Evolutionary conservation across 2,113 vertebrate species (phyloP), one percentile per base, ranked within the genome.

Genomic region (Pedetes capensis): DNA sequence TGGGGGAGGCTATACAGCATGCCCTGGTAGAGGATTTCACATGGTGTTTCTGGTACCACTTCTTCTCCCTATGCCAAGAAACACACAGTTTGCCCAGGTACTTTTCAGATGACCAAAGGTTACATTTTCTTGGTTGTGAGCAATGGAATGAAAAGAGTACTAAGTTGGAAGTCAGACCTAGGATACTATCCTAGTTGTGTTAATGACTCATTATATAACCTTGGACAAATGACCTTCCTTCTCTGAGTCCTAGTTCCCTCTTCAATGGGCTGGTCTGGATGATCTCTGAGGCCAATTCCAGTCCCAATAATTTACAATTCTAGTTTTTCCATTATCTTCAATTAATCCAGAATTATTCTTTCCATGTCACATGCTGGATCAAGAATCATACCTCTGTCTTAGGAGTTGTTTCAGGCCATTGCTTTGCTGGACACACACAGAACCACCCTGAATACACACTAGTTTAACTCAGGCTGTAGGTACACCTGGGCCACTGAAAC

Each of bases 1-100:
- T 99, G 99, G 13, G 99, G 99, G 82, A 99, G 99, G 90, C 99
- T 99, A 74, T 98, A 99, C 78, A 99, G 93, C 99, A 99, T 99
- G 16, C 99, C 99, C 95, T 99, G 98, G 84, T 99, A 99, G 64
- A 99, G 94, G 34, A 98, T 97, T 98, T 99, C 99, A 68, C 99
- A 98, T 0, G 99, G 98, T 0, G 99, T 99, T 97, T 99, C 99
- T 66, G 99, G 99, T 42, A 99, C 99, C 10, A 99, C 98, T 96
- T 99, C 99, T 91, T 99, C 99, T 10, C 99, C 99, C 99, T 99
- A 10, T 7, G 94, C 51, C 20, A 79, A 79, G 68, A 93, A 87
- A 94, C 42, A 85, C 51, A 87, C 23, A 44, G 87, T 84, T 95
- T 90, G 85, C 4, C 42, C n/a, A 78, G 87, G 49, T 49, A 16